Evolutionary conservation across 1,140 invertebrate species (phyloP).

Genomic region (Drosophila triauraria): DNA sequence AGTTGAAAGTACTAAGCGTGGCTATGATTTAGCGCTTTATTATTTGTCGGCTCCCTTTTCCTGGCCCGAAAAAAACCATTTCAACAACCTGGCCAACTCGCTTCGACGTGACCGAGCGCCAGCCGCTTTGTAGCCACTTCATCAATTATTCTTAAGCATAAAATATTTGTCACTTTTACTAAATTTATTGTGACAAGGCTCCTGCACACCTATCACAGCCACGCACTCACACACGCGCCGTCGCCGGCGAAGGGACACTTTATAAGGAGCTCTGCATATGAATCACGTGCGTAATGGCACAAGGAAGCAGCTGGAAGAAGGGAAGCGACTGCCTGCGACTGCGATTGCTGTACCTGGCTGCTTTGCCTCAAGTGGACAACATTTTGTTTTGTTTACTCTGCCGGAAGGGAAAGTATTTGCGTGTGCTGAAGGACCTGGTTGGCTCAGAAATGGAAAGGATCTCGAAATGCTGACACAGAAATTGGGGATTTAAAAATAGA

Average conservation of each 20-base stretch:
- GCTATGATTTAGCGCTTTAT: conserved; percentile 83
- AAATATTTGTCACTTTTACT: conserved; percentile 84
- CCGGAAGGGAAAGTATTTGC: background rate
- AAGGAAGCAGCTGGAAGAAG: conserved; percentile 19
- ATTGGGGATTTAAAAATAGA: background rate
- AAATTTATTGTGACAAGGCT: conserved; percentile 82
- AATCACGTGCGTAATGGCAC: conserved; percentile 81
- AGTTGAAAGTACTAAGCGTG: conserved; percentile 80
- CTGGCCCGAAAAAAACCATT: conserved; percentile 17
- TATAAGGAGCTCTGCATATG: conserved; percentile 76
- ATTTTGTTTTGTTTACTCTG: conserved; percentile 61
- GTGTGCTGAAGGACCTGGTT: background rate
- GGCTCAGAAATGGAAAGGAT: background rate
- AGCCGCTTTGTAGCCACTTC: conserved; percentile 76
- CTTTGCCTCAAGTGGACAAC: conserved; percentile 68
- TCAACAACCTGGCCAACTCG: conserved; percentile 48
- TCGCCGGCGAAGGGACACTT: conserved; percentile 30
- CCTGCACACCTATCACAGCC: conserved; percentile 60
- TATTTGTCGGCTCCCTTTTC: conserved; percentile 55
- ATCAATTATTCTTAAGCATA: conserved; percentile 85
- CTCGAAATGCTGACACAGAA: background rate
- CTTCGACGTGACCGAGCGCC: conserved; percentile 63
- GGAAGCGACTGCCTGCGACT: conserved; percentile 49
- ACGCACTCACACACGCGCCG: conserved; percentile 12
- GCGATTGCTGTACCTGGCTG: conserved; percentile 37